phyloP scores from a whole-genome alignment of 2,797 vertebrate species.

The Oreortyx pictus region DNA sequence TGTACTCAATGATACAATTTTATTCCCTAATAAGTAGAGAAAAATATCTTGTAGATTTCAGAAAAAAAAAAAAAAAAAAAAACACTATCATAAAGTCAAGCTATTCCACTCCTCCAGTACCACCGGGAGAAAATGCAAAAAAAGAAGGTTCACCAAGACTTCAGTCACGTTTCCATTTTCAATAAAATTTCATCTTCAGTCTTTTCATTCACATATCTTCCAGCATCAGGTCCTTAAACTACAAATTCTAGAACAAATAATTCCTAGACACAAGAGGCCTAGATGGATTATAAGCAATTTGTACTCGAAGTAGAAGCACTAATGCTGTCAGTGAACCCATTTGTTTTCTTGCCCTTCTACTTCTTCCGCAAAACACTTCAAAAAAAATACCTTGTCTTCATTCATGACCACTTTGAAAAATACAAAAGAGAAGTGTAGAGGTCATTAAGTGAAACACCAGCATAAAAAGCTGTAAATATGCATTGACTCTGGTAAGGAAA shows the following conservation, averaged over 20 bases:
- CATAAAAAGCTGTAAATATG: background rate
- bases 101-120: background rate
- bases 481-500: background rate
- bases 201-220: background rate
- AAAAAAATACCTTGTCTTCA: background rate
- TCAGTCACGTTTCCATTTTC: background rate
- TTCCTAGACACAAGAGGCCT: conserved; percentile 7
- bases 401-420: conserved; percentile 2
- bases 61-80: background rate
- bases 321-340: background rate
- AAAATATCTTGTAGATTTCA: background rate
- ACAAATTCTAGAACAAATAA: conserved; percentile 11
- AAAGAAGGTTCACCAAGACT: background rate
- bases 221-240: background rate
- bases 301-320: conserved; percentile 31
- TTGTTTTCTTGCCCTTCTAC: conserved; percentile 1
- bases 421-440: background rate
- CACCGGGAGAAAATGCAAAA: background rate
- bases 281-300: conserved; percentile 49
- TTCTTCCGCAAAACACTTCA: background rate
- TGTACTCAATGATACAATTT: background rate
- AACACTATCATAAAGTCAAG: background rate
- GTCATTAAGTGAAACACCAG: conserved; percentile 13
- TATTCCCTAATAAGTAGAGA: background rate
- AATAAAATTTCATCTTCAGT: background rate